Evolutionary conservation across 2,113 vertebrate species (phyloP).

Genomic region (Hoplias malabaricus): DNA sequence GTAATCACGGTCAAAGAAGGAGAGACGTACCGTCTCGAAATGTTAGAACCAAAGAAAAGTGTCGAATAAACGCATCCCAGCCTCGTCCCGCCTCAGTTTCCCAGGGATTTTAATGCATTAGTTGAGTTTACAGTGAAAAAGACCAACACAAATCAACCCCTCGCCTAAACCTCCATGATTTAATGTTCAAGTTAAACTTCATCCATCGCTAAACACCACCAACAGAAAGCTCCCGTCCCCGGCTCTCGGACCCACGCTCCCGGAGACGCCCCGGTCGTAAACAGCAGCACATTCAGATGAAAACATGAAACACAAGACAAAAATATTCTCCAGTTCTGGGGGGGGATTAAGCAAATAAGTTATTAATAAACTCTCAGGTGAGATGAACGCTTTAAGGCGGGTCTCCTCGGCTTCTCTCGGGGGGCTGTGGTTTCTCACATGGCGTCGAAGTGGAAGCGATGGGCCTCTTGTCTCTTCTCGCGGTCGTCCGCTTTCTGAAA

Average conservation of each 20-base stretch:
- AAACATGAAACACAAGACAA: too few species aligned
- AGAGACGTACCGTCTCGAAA: background rate
- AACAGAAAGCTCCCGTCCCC: background rate
- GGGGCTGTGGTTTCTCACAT: constrained; percentile 80
- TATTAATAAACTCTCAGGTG: constrained; percentile 19
- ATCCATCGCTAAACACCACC: background rate
- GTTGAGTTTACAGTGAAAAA: background rate
- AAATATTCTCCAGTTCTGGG: constrained; percentile 16
- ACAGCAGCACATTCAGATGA: constrained; percentile 1
- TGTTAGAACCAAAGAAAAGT: background rate
- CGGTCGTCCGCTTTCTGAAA: constrained; percentile 97
- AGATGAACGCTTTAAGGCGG: constrained; percentile 11
- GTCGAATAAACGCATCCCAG: background rate
- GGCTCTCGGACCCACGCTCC: too few species aligned
- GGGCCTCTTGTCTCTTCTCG: constrained; percentile 97
- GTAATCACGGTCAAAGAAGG: background rate
- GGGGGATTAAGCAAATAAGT: constrained; percentile 12
- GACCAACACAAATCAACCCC: constrained; percentile 11
- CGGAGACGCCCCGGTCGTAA: background rate
- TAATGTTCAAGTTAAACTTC: constrained; percentile 2
- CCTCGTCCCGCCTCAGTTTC: background rate
- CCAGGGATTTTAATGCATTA: background rate
- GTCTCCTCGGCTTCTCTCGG: constrained; percentile 27
- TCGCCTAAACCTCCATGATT: background rate
- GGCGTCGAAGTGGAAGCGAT: constrained; percentile 98